Percentiles rank a stretch among this genome's conserved stretches.
Evolutionary conservation across 2,888 invertebrate species (phyloP).

Genomic region (Electrophaes corylata): DNA sequence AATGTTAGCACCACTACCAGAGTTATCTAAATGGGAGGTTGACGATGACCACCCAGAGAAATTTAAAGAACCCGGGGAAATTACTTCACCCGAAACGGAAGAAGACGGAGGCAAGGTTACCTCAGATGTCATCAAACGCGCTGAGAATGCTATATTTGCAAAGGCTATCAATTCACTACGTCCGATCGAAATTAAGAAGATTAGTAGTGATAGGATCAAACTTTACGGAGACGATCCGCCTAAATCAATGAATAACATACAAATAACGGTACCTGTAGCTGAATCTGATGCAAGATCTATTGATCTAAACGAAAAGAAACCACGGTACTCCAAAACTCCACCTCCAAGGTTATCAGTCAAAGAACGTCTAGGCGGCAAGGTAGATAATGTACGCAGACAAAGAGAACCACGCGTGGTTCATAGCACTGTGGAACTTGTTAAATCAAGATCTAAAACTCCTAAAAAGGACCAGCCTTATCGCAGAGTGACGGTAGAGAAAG

Average conservation of each 20-base stretch:
- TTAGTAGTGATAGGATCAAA: constrained; percentile 87
- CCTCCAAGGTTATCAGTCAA: constrained; percentile 89
- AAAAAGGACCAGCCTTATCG: constrained; percentile 76
- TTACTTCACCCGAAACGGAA: constrained; percentile 74
- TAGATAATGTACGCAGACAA: constrained; percentile 84
- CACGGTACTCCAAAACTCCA: constrained; percentile 76
- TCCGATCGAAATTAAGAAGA: constrained; percentile 90
- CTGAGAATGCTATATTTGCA: constrained; percentile 96
- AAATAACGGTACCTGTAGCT: constrained; percentile 81
- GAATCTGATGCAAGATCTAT: constrained; percentile 74
- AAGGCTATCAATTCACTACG: constrained; percentile 93
- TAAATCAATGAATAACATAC: constrained; percentile 76
- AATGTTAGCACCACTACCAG: constrained; percentile 90
- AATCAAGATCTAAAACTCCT: constrained; percentile 80
- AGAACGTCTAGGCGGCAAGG: constrained; percentile 91
- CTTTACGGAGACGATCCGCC: constrained; percentile 83
- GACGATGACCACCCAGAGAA: constrained; percentile 83
- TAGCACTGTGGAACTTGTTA: constrained; percentile 82
- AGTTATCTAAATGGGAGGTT: constrained; percentile 95
- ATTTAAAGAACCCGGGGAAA: constrained; percentile 74
- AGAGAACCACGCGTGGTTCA: constrained; percentile 83
- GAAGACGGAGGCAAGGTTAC: constrained; percentile 89
- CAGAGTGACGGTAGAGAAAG: constrained; percentile 79
- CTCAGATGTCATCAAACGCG: constrained; percentile 94
- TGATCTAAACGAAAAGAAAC: constrained; percentile 76